These are phyloP conservation scores for Drosophila ambigua DNA, from an alignment of 1,140 invertebrate species.

Conservation along the genomic window DNA sequence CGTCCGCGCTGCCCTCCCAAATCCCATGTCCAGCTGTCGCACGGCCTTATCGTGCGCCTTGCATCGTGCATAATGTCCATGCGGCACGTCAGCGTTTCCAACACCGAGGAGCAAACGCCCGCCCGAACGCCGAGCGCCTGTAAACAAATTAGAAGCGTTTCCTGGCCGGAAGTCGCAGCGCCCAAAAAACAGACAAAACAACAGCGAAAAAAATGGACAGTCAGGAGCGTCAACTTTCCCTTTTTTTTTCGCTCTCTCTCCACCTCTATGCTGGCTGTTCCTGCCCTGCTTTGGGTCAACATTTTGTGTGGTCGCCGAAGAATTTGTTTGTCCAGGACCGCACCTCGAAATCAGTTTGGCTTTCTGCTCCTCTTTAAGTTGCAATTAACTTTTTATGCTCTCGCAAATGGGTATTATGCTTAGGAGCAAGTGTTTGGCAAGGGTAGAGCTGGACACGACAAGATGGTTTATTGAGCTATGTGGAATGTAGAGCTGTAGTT, in stretches of 20 bases:
- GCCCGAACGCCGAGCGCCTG: conserved; percentile 38
- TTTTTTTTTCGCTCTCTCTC: conserved; percentile 29
- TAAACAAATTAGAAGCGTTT: conserved; percentile 81
- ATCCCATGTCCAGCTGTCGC: conserved; percentile 30
- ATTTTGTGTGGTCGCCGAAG: conserved; percentile 66
- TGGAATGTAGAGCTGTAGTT: too few species aligned
- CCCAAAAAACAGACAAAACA: conserved; percentile 40
- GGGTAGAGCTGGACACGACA: not conserved
- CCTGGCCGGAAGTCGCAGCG: conserved; percentile 75
- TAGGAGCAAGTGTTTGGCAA: too few species aligned
- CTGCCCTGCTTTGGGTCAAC: conserved; percentile 55
- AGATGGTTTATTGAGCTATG: too few species aligned
- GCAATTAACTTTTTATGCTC: conserved; percentile 67
- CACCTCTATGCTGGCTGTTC: not conserved
- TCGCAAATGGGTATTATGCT: too few species aligned
- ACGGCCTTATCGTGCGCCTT: conserved; percentile 58
- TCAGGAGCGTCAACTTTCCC: conserved; percentile 59
- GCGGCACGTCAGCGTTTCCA: conserved; percentile 52
- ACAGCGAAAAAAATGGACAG: conserved; percentile 42
- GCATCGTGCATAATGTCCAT: conserved; percentile 74
- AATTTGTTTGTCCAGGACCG: conserved; percentile 72
- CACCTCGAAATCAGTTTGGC: conserved; percentile 72
- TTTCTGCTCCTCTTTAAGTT: conserved; percentile 69
- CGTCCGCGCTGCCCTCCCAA: not conserved
- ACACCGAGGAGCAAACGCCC: conserved; percentile 16